These are phyloP conservation scores for Augochlora pura DNA, from an alignment of 1,140 invertebrate genomes.

Conservation along the genomic window DNA sequence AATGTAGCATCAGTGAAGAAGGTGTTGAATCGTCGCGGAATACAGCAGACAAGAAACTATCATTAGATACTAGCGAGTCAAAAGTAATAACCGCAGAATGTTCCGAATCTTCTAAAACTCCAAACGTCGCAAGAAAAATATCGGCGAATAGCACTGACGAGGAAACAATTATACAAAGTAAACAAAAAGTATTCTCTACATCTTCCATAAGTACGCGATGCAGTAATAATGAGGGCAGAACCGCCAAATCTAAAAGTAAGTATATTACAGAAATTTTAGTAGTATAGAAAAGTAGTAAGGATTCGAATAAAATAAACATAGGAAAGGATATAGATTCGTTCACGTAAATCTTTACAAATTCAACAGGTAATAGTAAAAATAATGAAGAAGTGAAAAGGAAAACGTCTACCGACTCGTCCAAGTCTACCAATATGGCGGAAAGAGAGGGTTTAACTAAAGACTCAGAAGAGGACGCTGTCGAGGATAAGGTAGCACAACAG, in stretches of 20 bases:
- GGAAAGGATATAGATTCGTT: conserved; percentile 45
- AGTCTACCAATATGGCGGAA: conserved; percentile 20
- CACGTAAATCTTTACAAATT: conserved; percentile 26
- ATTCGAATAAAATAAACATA: conserved; percentile 38
- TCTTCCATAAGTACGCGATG: conserved; percentile 39
- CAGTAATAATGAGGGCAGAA: conserved; percentile 36
- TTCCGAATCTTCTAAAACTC: conserved; percentile 18
- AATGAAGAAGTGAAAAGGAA: conserved; percentile 37
- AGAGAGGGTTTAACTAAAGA: conserved; percentile 30
- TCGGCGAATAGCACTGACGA: conserved; percentile 36
- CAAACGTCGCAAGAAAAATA: conserved; percentile 22
- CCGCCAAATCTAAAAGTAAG: conserved; percentile 32
- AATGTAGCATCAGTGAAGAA: conserved; percentile 61
- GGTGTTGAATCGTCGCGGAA: conserved; percentile 54
- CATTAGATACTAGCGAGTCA: conserved; percentile 59
- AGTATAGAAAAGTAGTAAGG: conserved; percentile 52
- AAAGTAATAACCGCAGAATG: conserved; percentile 52
- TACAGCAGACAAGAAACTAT: conserved; percentile 29
- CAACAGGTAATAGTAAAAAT: conserved; percentile 34
- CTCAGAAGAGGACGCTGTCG: not conserved
- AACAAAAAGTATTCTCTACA: conserved; percentile 47
- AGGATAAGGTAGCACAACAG: conserved; percentile 20
- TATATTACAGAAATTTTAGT: conserved; percentile 52
- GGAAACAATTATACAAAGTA: conserved; percentile 39
- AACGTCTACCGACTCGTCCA: conserved; percentile 25